A percentile compares a stretch with the other conserved stretches of the same genome.
Conservation (phyloP, 2,113 vertebrate genomes). For the Sphyrna mokarran region DNA sequence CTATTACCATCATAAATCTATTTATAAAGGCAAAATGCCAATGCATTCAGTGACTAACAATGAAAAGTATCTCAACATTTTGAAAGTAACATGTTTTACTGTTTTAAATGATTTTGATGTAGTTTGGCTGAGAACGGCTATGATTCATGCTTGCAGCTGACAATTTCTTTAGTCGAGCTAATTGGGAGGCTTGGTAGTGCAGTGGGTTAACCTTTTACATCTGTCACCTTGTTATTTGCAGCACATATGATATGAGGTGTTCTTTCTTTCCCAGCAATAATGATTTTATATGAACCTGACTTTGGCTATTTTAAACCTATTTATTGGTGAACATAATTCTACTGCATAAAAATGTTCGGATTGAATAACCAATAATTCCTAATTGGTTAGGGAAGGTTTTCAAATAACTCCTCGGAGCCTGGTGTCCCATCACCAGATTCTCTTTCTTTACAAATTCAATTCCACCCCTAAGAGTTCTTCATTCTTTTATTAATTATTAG, state of each 20-base stretch:
- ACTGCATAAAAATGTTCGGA: not conserved
- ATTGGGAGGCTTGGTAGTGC: not conserved
- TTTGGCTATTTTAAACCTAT: not conserved
- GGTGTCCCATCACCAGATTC: too few relatives aligned
- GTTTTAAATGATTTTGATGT: not conserved
- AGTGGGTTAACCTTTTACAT: not conserved
- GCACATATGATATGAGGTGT: not conserved
- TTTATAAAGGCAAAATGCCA: constrained; percentile 30
- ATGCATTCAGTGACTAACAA: constrained; percentile 15
- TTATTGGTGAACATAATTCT: not conserved
- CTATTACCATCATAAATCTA: constrained; percentile 23
- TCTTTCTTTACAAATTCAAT: too few relatives aligned
- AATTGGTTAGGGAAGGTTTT: not conserved
- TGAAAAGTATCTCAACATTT: not conserved
- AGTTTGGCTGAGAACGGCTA: not conserved
- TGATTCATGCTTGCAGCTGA: not conserved
- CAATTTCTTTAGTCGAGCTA: not conserved
- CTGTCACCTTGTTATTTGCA: not conserved
- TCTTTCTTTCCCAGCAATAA: not conserved
- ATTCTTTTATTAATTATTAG: too few relatives aligned
- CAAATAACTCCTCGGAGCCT: too few relatives aligned
- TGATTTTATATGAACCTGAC: not conserved
- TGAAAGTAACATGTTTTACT: constrained; percentile 13
- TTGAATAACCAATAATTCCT: not conserved
- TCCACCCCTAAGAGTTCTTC: too few relatives aligned